Evolutionary conservation across 2,113 vertebrate species (phyloP).

Genomic region (Poicephalus gulielmi): DNA sequence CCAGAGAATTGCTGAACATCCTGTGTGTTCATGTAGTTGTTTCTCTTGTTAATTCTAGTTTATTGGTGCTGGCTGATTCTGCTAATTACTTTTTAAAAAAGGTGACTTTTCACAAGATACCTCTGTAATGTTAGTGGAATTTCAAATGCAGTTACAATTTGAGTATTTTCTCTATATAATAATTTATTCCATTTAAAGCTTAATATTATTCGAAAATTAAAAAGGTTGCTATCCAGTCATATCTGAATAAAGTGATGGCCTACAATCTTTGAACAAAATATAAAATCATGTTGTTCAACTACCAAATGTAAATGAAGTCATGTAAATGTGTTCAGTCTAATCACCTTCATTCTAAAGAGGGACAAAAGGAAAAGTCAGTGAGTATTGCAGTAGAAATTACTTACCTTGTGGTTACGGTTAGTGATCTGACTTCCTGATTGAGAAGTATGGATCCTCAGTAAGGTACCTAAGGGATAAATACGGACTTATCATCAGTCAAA

Average conservation of each 20-base stretch:
- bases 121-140: not conserved
- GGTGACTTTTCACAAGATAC: not conserved
- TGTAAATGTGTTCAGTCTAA: not conserved
- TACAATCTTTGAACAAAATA: not conserved
- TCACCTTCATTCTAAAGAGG: not conserved
- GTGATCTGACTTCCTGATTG: not conserved
- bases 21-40: not conserved
- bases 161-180: not conserved
- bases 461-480: not conserved
- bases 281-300: not conserved
- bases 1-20: not conserved
- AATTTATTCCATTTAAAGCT: not conserved
- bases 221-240: not conserved
- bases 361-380: not conserved
- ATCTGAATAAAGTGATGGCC: not conserved
- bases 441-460: not conserved
- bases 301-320: not conserved
- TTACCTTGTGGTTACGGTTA: not conserved
- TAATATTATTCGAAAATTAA: not conserved
- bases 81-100: not conserved
- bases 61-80: not conserved
- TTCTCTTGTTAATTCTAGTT: not conserved
- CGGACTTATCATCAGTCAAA: not conserved
- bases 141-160: not conserved
- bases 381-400: not conserved